A percentile compares a stretch with the other conserved stretches of the same genome.
Evolutionary conservation across 37 sponge, comb jelly and placozoan genomes (phyloP).

Genomic region (Oscarella lobularis): DNA sequence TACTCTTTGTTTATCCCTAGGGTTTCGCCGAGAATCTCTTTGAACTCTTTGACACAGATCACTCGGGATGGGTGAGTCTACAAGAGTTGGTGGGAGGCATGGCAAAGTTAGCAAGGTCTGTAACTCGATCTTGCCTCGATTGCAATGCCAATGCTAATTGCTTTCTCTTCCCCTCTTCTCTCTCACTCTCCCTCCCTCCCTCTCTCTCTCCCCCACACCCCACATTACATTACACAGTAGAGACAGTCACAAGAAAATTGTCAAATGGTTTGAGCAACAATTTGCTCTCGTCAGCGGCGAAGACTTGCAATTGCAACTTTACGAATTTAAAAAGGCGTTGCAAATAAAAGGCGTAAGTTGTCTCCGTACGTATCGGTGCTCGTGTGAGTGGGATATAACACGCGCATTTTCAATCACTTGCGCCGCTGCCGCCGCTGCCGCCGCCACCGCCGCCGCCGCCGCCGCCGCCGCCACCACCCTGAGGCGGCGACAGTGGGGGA

Average conservation of each 20-base stretch:
- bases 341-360: conserved; percentile 27
- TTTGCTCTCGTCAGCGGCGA: conserved; percentile 46
- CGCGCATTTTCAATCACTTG: too few species aligned
- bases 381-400: conserved; percentile 11
- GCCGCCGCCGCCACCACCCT: too few species aligned
- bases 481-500: too few species aligned
- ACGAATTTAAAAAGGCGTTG: conserved; percentile 48
- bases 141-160: not conserved
- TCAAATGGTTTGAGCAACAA: conserved; percentile 44
- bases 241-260: conserved; percentile 24
- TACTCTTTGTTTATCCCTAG: conserved; percentile 9
- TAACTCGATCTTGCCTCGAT: not conserved
- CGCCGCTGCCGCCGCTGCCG: too few species aligned
- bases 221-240: conserved; percentile 10
- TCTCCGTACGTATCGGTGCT: not conserved
- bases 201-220: not conserved
- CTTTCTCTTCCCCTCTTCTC: conserved; percentile 7
- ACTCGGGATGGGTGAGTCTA: conserved; percentile 40
- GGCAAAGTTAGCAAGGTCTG: conserved; percentile 49
- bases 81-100: conserved; percentile 73
- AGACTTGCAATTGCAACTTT: conserved; percentile 28
- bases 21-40: conserved; percentile 59
- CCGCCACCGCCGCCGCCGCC: too few species aligned
- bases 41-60: conserved; percentile 54
- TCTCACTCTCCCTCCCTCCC: too few species aligned